Percentiles rank a stretch among this genome's conserved stretches.
phyloP scores from a whole-genome alignment of 2,888 invertebrate species.

The Alloplasta piceator region DNA sequence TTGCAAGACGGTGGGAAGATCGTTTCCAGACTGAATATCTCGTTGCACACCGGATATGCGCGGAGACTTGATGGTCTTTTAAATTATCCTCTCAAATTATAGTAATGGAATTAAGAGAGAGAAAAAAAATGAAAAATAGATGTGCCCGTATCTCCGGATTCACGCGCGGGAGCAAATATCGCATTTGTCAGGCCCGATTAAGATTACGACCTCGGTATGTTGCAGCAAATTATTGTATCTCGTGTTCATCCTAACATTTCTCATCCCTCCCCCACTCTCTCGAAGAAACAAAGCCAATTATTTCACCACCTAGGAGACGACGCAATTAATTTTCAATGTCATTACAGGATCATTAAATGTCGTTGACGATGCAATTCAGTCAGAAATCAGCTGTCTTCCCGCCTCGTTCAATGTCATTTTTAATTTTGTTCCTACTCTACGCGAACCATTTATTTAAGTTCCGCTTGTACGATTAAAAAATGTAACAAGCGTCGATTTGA shows the following conservation, averaged over 20 bases:
- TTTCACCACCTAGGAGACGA: slow-evolving; percentile 26
- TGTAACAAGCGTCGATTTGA: too few species aligned
- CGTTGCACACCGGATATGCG: slow-evolving; percentile 38
- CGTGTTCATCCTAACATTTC: neutral
- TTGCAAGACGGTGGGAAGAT: slow-evolving; percentile 9
- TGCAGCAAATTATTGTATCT: slow-evolving; percentile 29
- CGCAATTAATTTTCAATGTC: slow-evolving; percentile 45
- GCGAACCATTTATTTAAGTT: neutral
- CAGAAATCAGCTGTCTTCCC: neutral
- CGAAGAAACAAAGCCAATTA: slow-evolving; percentile 41
- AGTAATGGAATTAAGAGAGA: slow-evolving; percentile 6
- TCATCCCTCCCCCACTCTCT: neutral
- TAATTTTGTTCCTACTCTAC: neutral
- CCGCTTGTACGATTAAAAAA: too few species aligned
- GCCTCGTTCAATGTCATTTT: slow-evolving; percentile 9
- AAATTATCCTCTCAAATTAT: slow-evolving; percentile 48
- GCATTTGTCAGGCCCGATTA: slow-evolving; percentile 41
- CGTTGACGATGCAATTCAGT: slow-evolving; percentile 6
- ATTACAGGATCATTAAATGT: slow-evolving; percentile 16
- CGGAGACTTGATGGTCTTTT: slow-evolving; percentile 21
- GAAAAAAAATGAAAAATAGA: neutral
- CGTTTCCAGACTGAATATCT: neutral
- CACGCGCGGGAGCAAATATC: slow-evolving; percentile 40
- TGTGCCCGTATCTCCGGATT: slow-evolving; percentile 41
- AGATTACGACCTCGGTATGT: slow-evolving; percentile 38